A percentile compares a stretch with the other conserved stretches of the same genome.
Conservation (phyloP, 2,113 vertebrate genomes). For the Corythaixoides concolor region DNA sequence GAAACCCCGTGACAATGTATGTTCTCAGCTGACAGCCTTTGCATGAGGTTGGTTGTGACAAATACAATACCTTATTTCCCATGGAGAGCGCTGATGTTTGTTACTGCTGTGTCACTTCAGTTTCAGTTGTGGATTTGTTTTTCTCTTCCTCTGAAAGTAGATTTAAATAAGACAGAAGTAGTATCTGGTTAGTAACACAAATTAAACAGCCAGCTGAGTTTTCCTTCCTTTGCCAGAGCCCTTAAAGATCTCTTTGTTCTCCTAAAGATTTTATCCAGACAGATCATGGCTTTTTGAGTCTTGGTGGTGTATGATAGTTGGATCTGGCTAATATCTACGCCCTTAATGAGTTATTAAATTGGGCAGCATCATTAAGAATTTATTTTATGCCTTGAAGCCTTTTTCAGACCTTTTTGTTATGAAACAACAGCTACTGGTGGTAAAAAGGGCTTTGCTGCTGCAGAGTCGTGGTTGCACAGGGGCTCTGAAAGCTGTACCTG, state of each 20-base stretch:
- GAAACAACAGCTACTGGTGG: background rate
- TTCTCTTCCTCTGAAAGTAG: background rate
- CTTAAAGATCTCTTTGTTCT: background rate
- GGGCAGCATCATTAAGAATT: background rate
- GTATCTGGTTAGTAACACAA: background rate
- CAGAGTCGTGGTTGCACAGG: rapidly evolving
- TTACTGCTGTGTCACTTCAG: background rate
- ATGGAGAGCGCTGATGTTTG: background rate
- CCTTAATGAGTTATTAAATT: background rate
- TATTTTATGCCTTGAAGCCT: background rate
- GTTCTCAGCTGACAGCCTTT: background rate
- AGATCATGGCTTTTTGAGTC: background rate
- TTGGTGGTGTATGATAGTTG: background rate
- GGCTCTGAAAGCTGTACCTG: background rate
- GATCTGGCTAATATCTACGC: background rate
- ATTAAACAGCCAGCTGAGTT: background rate
- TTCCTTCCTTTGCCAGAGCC: background rate
- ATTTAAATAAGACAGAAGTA: background rate
- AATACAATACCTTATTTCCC: background rate
- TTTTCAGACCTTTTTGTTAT: background rate
- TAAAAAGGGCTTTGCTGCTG: background rate
- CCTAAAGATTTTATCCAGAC: background rate
- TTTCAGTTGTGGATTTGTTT: background rate
- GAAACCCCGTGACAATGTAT: background rate
- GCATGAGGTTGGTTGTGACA: background rate